These are phyloP conservation scores for Amyelois transitella DNA, from an alignment of 1,140 invertebrate genomes.

Conservation along the genomic window DNA sequence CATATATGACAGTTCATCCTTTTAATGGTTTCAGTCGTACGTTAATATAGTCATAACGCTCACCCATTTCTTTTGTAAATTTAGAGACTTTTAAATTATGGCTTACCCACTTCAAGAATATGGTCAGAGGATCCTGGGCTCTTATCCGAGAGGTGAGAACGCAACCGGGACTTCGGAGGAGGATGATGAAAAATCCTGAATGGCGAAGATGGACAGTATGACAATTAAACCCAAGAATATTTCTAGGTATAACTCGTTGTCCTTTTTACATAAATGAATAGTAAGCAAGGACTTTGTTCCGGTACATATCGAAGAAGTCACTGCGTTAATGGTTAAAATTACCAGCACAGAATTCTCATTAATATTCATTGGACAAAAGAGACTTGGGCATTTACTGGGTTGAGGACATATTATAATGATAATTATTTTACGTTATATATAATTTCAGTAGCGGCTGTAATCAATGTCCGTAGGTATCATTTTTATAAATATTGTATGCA, in stretches of 20 bases:
- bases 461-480: neutral
- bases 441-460: neutral
- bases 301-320: slow-evolving; percentile 3
- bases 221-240: slow-evolving; percentile 12
- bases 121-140: too few species aligned
- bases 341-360: neutral
- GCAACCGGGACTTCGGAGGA: too few species aligned
- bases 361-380: neutral
- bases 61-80: too few species aligned
- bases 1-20: too few species aligned
- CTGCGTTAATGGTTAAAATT: neutral
- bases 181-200: too few species aligned
- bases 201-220: neutral
- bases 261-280: slow-evolving; percentile 22
- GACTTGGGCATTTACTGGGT: neutral
- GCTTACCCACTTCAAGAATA: too few species aligned
- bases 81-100: too few species aligned
- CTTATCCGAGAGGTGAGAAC: too few species aligned
- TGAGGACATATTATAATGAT: neutral
- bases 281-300: slow-evolving; percentile 14
- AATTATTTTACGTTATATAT: neutral
- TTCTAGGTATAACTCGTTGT: slow-evolving; percentile 10
- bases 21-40: too few species aligned
- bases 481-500: slow-evolving; percentile 5
- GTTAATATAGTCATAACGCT: too few species aligned